Percentiles rank a stretch among this genome's conserved stretches.
Evolutionary conservation across 2,888 invertebrate genomes (phyloP).

Genomic region (Toxonevra muliebris): DNA sequence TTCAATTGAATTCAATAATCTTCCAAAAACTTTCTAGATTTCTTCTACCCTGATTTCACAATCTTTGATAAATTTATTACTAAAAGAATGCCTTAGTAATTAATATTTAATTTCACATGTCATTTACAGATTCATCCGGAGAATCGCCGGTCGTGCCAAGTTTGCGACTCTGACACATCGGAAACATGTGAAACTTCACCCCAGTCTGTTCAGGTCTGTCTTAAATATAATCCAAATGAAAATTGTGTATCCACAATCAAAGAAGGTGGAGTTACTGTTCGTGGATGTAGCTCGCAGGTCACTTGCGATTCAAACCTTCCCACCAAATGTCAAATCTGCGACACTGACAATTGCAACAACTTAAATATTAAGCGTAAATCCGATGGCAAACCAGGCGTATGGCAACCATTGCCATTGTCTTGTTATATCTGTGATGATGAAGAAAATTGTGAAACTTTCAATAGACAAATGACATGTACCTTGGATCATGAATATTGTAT

Average conservation of each 20-base stretch:
- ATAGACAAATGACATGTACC: slow-evolving; percentile 26
- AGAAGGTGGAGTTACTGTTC: slow-evolving; percentile 46
- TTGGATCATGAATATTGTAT: slow-evolving; percentile 49
- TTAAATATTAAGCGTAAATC: slow-evolving; percentile 47
- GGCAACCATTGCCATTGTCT: slow-evolving; percentile 55
- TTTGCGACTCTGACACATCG: slow-evolving; percentile 46
- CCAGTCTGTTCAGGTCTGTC: slow-evolving; percentile 40
- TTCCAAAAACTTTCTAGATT: neutral
- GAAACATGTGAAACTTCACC: slow-evolving; percentile 47
- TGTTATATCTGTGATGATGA: slow-evolving; percentile 48
- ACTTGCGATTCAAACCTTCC: slow-evolving; percentile 39
- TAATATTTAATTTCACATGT: neutral
- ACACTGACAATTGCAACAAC: slow-evolving; percentile 48
- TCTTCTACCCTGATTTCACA: neutral
- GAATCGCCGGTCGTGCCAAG: slow-evolving; percentile 52
- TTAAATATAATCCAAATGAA: slow-evolving; percentile 43
- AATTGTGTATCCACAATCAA: slow-evolving; percentile 49
- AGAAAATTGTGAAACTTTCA: slow-evolving; percentile 36
- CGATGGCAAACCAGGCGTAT: slow-evolving; percentile 54
- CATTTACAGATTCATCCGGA: slow-evolving; percentile 50
- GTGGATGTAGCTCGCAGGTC: slow-evolving; percentile 52
- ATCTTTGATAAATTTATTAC: too few relatives aligned
- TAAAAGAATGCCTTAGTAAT: neutral
- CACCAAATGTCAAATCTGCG: slow-evolving; percentile 47
- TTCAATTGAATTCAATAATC: neutral